Percentiles rank a stretch among this genome's conserved stretches.
Evolutionary conservation across 2,113 vertebrate genomes (phyloP).

Genomic region (Halcyon senegalensis): DNA sequence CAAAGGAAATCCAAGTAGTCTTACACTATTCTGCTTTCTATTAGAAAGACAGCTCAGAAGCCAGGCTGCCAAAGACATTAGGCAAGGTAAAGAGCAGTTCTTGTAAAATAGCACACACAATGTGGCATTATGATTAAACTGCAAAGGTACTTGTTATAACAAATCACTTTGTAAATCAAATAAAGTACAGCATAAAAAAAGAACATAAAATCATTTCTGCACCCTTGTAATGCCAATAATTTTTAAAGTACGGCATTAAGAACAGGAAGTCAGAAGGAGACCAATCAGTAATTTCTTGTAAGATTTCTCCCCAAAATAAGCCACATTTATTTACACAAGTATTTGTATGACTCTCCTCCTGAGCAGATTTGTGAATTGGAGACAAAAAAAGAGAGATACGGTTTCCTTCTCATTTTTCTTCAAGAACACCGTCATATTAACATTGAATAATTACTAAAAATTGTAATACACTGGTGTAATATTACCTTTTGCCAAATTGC

Average conservation of each 20-base stretch:
- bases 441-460: slow-evolving; percentile 80
- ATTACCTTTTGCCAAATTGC: slow-evolving; percentile 83
- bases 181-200: slow-evolving; percentile 70
- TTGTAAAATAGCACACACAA: slow-evolving; percentile 56
- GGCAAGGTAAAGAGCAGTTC: slow-evolving; percentile 28
- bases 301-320: slow-evolving; percentile 71
- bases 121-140: slow-evolving; percentile 72
- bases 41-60: not conserved
- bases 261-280: slow-evolving; percentile 49
- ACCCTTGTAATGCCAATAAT: slow-evolving; percentile 74
- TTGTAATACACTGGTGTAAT: slow-evolving; percentile 76
- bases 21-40: slow-evolving; percentile 14
- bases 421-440: slow-evolving; percentile 77
- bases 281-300: slow-evolving; percentile 61
- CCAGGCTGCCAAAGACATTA: slow-evolving; percentile 62
- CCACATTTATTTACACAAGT: slow-evolving; percentile 72
- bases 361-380: slow-evolving; percentile 66
- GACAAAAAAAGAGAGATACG: slow-evolving; percentile 53
- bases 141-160: slow-evolving; percentile 75
- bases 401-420: slow-evolving; percentile 76
- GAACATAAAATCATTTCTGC: slow-evolving; percentile 63
- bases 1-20: slow-evolving; percentile 31
- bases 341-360: slow-evolving; percentile 61
- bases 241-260: slow-evolving; percentile 66
- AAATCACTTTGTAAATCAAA: slow-evolving; percentile 78